A percentile compares a stretch with the other conserved stretches of the same genome.
phyloP scores from a whole-genome alignment of 1,140 invertebrate genomes.

The Coenobita brevimanus region DNA sequence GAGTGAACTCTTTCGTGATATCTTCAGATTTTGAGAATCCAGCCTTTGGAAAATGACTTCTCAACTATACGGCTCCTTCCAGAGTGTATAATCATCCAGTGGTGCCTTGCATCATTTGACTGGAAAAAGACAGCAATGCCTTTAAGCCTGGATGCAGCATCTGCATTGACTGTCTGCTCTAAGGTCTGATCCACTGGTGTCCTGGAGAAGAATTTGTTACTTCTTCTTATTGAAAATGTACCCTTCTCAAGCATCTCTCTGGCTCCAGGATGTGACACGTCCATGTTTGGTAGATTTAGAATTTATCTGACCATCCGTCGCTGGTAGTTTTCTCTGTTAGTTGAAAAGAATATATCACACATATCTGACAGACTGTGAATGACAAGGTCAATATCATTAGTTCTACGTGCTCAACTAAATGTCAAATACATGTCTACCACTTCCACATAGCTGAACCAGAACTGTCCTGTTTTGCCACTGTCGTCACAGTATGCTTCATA shows the following conservation, averaged over 20 bases:
- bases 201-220: background rate
- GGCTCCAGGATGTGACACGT: background rate
- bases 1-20: no score
- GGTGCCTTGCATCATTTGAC: no score
- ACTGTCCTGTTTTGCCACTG: background rate
- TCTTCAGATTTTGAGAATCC: no score
- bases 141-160: no score
- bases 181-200: background rate
- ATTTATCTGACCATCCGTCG: background rate
- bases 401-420: background rate
- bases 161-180: no score
- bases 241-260: background rate
- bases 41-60: no score
- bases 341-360: background rate
- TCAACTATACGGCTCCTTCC: no score
- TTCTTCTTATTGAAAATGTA: background rate
- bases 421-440: background rate
- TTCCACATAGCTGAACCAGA: constrained; percentile 12
- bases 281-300: constrained; percentile 5
- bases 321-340: background rate
- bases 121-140: no score
- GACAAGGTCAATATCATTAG: background rate
- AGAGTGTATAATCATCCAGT: no score
- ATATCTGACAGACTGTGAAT: background rate
- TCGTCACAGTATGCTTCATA: background rate